Conservation (phyloP, 1,140 invertebrate genomes). For the Papilio glaucus region DNA sequence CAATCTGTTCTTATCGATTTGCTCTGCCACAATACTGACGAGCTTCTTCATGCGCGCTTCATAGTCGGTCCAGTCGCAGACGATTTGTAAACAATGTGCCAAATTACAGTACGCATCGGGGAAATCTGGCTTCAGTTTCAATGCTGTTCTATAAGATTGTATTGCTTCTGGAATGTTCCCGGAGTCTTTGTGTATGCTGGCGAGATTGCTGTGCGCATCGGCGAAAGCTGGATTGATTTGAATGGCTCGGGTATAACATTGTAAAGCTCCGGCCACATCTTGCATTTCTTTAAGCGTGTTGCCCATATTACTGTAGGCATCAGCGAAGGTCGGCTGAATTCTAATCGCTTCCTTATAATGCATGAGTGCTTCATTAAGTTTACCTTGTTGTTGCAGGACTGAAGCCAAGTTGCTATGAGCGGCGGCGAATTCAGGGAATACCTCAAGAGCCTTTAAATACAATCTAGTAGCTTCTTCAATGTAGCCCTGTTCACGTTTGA, state of each 20-base stretch:
- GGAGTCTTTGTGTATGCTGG: constrained; percentile 99
- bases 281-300: constrained; percentile 99
- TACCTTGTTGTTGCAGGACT: constrained; percentile 98
- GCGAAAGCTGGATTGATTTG: constrained; percentile 99
- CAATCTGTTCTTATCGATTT: constrained; percentile 97
- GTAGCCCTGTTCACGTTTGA: constrained; percentile 93
- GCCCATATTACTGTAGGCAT: constrained; percentile 99
- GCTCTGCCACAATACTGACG: constrained; percentile 98
- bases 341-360: constrained; percentile 99
- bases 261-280: constrained; percentile 97
- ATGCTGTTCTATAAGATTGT: constrained; percentile 97
- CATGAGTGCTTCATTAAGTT: constrained; percentile 97
- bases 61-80: constrained; percentile 99
- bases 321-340: constrained; percentile 97
- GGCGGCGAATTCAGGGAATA: constrained; percentile 99
- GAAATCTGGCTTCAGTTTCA: constrained; percentile 99
- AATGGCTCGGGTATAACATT: constrained; percentile 98
- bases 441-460: constrained; percentile 95
- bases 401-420: constrained; percentile 99
- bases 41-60: constrained; percentile 98
- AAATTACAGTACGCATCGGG: constrained; percentile 99
- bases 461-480: constrained; percentile 98
- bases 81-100: constrained; percentile 99
- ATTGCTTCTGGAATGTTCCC: constrained; percentile 99
- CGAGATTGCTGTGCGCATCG: constrained; percentile 99